Conservation (phyloP, 1,140 invertebrate genomes). For the Elymnias hypermnestra region DNA sequence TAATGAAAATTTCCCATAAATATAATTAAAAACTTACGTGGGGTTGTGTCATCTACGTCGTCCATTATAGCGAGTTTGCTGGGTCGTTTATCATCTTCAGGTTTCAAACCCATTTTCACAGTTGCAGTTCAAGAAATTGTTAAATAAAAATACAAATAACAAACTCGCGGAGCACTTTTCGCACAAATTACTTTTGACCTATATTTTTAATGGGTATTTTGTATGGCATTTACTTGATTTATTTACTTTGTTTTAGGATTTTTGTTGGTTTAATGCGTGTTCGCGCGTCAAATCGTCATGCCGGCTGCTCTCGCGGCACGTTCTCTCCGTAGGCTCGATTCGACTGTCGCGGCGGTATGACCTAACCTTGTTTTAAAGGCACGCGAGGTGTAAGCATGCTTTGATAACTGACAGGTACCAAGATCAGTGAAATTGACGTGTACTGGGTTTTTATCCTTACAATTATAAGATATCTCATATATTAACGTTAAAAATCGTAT, state of each 20-base stretch:
- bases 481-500: slow-evolving; percentile 4
- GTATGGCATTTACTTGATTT: slow-evolving; percentile 26
- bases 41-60: slow-evolving; percentile 45
- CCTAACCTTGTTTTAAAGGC: slow-evolving; percentile 58
- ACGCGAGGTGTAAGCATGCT: slow-evolving; percentile 30
- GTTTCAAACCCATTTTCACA: slow-evolving; percentile 67
- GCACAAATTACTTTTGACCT: slow-evolving; percentile 45
- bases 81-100: slow-evolving; percentile 62
- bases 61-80: slow-evolving; percentile 71
- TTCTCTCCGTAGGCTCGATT: slow-evolving; percentile 43
- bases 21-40: slow-evolving; percentile 63
- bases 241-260: slow-evolving; percentile 12
- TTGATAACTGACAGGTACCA: slow-evolving; percentile 18
- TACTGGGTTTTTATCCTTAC: slow-evolving; percentile 10
- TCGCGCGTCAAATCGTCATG: slow-evolving; percentile 48
- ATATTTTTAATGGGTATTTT: slow-evolving; percentile 45
- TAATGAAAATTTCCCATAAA: too few species aligned
- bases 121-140: slow-evolving; percentile 17
- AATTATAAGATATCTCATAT: not conserved
- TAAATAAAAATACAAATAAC: slow-evolving; percentile 30
- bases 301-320: slow-evolving; percentile 22
- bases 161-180: slow-evolving; percentile 19
- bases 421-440: slow-evolving; percentile 38
- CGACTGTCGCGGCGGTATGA: slow-evolving; percentile 50
- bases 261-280: slow-evolving; percentile 21